Evolutionary conservation across 2,113 vertebrate species (phyloP), one percentile per base, ranked within the genome.

Genomic region (Sigmodon hispidus): DNA sequence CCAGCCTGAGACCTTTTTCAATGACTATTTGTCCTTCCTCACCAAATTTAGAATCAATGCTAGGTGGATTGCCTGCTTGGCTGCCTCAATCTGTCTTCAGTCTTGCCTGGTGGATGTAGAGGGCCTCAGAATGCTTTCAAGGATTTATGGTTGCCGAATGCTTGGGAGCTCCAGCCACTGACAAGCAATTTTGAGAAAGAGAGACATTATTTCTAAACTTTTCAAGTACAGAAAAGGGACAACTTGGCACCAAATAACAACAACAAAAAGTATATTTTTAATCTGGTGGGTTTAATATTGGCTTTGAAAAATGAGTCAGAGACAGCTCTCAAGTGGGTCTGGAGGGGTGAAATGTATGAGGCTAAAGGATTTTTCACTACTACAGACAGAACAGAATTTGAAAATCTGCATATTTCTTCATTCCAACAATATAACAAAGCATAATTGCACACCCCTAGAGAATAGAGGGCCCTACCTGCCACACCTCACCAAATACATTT

Each of bases 1-100:
- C 94, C 95, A 93, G 96, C 70, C 96, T 75, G 93, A 97, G 95
- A 97, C 88, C 90, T 97, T 96, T 97, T 50, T 95, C 94, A 98
- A 98, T 95, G 95, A 90, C 72, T 97, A 94, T 97, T 97, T 97
- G 94, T 96, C 96, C 97, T 97, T 98, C 94, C 83, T 88, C 96
- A 83, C 90, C 94, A 96, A 92, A 94, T 26, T 57, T 89, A 96
- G 87, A 24, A 65, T 87, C 36, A 29, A 72, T 75, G 70, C 76
- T 92, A 73, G 76, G 76, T 77, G 86, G 89, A 88, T 94, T 1
- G 36, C 43, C 83, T 80, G 57, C 81, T 87, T 96, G 81, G 55
- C 73, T 91, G 55, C 17, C 87, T 50, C 5, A 57, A n/a, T n/a
- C 55, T 65, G 93, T 67, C 77, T 93, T 59, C 48, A 79, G 73